phyloP scores from a whole-genome alignment of 2,888 invertebrate genomes.

The Luffia ferchaultella region DNA sequence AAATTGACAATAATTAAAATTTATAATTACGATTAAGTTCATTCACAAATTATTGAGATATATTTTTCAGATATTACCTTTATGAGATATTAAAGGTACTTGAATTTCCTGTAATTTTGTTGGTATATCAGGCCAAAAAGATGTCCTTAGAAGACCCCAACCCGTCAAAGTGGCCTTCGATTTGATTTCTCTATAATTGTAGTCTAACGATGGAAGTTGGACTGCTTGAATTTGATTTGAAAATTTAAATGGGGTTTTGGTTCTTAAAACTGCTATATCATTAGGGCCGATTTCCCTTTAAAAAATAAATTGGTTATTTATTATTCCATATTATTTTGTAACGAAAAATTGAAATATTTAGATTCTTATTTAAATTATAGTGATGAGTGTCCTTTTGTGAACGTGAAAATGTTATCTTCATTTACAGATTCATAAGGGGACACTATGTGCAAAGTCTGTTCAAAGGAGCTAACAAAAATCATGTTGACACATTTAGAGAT shows the following conservation, averaged over 20 bases:
- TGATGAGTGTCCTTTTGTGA: no score
- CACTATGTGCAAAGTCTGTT: no score
- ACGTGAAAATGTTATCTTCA: no score
- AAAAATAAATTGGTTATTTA: slow-evolving; percentile 9
- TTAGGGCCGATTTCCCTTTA: slow-evolving; percentile 50
- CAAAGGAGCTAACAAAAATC: no score
- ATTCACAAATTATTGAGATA: background rate
- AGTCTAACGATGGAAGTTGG: slow-evolving; percentile 30
- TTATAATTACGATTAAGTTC: background rate
- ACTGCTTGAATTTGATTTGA: slow-evolving; percentile 47
- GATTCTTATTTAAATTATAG: no score
- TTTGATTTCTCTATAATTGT: slow-evolving; percentile 25
- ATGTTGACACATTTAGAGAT: no score
- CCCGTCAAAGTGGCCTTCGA: slow-evolving; percentile 40
- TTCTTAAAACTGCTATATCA: slow-evolving; percentile 61
- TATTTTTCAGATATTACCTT: slow-evolving; percentile 27
- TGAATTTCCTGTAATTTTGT: slow-evolving; percentile 47
- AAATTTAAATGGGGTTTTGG: slow-evolving; percentile 31
- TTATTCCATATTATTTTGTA: no score
- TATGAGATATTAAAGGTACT: slow-evolving; percentile 38
- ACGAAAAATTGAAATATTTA: no score
- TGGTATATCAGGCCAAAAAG: slow-evolving; percentile 43
- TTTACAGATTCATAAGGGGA: no score
- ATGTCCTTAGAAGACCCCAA: slow-evolving; percentile 56
- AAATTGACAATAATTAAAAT: no score